A percentile compares a stretch with the other conserved stretches of the same genome.
Conservation (phyloP, 2,113 vertebrate species). For the Rhinoderma darwinii region DNA sequence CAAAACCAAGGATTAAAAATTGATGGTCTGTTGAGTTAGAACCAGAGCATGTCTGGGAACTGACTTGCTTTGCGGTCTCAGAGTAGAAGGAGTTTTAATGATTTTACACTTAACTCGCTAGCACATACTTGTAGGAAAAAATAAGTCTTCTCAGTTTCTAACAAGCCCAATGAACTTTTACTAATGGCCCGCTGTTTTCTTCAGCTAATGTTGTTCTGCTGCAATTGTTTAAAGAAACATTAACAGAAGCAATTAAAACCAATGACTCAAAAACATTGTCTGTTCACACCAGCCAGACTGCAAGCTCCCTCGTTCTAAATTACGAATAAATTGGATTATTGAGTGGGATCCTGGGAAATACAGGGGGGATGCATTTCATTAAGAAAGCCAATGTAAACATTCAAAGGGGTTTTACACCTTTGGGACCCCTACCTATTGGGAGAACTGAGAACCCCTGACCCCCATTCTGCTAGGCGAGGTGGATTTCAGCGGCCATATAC, state of each 20-base stretch:
- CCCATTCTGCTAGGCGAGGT: no score
- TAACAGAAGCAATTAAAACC: conserved; percentile 49
- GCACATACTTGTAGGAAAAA: conserved; percentile 33
- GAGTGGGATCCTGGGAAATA: not conserved
- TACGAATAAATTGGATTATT: not conserved
- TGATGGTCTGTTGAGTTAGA: conserved; percentile 44
- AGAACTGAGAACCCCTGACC: no score
- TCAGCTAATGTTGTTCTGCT: conserved; percentile 17
- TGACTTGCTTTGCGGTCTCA: conserved; percentile 18
- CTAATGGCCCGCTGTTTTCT: conserved; percentile 34
- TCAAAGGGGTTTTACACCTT: no score
- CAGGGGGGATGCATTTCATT: not conserved
- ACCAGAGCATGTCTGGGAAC: conserved; percentile 37
- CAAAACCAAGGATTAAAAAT: conserved; percentile 46
- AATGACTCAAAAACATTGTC: conserved; percentile 10
- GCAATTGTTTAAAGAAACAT: conserved; percentile 49
- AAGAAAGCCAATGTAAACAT: not conserved
- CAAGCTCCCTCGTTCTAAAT: not conserved
- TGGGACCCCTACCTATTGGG: no score
- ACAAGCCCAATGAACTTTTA: conserved; percentile 34
- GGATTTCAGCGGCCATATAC: no score
- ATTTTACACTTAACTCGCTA: conserved; percentile 48
- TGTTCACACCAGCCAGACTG: not conserved
- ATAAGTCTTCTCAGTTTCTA: conserved; percentile 10
- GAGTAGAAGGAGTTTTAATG: conserved; percentile 39